A percentile compares a stretch with the other conserved stretches of the same genome.
Conservation (phyloP, 2,797 vertebrate genomes). For the Nasua narica region DNA sequence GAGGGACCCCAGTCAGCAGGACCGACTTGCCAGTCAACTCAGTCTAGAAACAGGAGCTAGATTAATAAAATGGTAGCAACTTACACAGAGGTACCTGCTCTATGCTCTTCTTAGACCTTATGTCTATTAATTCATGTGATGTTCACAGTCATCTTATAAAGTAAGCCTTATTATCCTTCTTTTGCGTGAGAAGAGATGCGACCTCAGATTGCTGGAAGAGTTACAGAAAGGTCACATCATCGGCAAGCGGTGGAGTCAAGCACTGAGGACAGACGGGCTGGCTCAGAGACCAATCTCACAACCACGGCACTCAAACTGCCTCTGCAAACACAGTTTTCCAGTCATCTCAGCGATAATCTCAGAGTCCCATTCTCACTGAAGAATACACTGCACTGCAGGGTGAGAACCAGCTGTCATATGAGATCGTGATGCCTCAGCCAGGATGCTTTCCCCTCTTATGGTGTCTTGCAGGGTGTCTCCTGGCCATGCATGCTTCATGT, state of each 20-base stretch:
- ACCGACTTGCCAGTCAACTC: neutral
- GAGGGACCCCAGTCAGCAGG: neutral
- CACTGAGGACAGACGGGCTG: no score
- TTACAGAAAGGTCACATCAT: neutral
- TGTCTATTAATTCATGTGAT: neutral
- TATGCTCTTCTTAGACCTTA: neutral
- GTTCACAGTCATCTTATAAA: neutral
- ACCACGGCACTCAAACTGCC: accelerated
- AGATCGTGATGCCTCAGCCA: neutral
- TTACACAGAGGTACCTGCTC: accelerated
- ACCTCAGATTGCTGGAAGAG: neutral
- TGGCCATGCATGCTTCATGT: neutral
- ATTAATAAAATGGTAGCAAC: neutral
- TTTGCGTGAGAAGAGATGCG: neutral
- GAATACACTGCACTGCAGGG: neutral
- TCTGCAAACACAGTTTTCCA: neutral
- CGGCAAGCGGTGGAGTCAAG: neutral
- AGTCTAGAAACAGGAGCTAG: neutral
- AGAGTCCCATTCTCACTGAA: no score
- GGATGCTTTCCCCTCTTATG: no score
- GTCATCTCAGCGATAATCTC: neutral
- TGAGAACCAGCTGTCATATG: neutral
- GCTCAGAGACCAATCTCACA: neutral
- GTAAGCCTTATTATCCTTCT: neutral
- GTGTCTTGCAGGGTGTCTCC: accelerated